Evolutionary conservation across 2,888 invertebrate genomes (phyloP).

Genomic region (Stenotaenia linearis): DNA sequence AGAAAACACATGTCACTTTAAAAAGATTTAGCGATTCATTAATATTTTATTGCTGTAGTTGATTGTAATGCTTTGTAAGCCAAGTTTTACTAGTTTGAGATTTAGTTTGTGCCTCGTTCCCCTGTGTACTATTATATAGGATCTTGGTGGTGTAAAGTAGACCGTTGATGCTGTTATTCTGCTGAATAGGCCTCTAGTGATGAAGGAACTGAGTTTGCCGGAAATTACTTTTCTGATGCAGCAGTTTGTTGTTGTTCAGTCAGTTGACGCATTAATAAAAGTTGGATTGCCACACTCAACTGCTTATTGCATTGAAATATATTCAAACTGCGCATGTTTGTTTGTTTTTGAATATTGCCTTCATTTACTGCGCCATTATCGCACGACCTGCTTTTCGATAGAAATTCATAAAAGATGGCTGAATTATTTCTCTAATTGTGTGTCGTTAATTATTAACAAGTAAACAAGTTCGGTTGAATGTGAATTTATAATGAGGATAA

Average conservation of each 20-base stretch:
- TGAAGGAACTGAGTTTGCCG: not conserved
- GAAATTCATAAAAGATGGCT: not conserved
- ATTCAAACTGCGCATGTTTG: not conserved
- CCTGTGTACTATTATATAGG: not conserved
- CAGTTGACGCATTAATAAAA: not conserved
- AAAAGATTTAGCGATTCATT: no score
- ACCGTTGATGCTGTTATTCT: not conserved
- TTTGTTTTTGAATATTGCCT: not conserved
- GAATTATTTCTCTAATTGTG: not conserved
- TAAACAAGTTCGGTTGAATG: not conserved
- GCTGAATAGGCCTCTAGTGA: not conserved
- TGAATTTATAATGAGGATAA: not conserved
- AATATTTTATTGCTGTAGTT: not conserved
- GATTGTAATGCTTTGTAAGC: not conserved
- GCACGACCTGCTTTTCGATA: not conserved
- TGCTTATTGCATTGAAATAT: not conserved
- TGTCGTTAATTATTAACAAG: not conserved
- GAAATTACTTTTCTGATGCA: not conserved
- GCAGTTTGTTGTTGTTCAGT: not conserved
- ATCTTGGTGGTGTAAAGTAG: not conserved
- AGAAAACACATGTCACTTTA: no score
- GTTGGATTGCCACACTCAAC: not conserved
- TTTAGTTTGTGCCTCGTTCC: not conserved
- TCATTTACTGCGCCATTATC: not conserved
- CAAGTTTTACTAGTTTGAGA: not conserved